A percentile compares a stretch with the other conserved stretches of the same genome.
Evolutionary conservation across 2,888 invertebrate genomes (phyloP).

Genomic region (Bembecia ichneumoniformis): DNA sequence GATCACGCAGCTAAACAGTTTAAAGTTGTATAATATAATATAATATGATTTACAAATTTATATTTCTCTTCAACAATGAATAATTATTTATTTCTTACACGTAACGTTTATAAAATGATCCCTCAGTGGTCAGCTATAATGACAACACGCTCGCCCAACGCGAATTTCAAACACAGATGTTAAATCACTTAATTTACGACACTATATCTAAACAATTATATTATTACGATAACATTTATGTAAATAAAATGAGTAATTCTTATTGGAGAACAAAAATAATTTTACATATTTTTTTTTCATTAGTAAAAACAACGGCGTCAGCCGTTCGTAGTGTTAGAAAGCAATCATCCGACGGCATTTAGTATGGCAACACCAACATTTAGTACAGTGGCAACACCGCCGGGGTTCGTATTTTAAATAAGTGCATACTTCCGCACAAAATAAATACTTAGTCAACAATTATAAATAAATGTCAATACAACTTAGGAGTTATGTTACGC

Average conservation of each 20-base stretch:
- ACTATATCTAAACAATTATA: conserved; percentile 20
- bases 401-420: conserved; percentile 25
- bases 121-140: conserved; percentile 42
- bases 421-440: conserved; percentile 47
- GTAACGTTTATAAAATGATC: conserved; percentile 63
- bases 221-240: conserved; percentile 63
- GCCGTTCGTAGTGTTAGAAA: conserved; percentile 54
- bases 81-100: conserved; percentile 61
- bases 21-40: conserved; percentile 60
- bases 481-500: conserved; percentile 59
- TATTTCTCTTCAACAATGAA: conserved; percentile 62
- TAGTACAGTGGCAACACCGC: conserved; percentile 24
- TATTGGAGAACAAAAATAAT: conserved; percentile 65
- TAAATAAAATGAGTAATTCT: conserved; percentile 50
- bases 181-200: conserved; percentile 27
- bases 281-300: conserved; percentile 55
- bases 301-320: conserved; percentile 60
- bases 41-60: conserved; percentile 61
- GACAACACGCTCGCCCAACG: conserved; percentile 15
- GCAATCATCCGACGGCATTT: conserved; percentile 35
- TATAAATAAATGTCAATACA: conserved; percentile 56
- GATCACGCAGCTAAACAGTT: conserved; percentile 70
- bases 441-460: conserved; percentile 60
- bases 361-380: conserved; percentile 39
- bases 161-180: conserved; percentile 47